These are phyloP conservation scores for Ricordea florida DNA, from an alignment of 92 coral and sea anemone genomes.

Conservation along the genomic window DNA sequence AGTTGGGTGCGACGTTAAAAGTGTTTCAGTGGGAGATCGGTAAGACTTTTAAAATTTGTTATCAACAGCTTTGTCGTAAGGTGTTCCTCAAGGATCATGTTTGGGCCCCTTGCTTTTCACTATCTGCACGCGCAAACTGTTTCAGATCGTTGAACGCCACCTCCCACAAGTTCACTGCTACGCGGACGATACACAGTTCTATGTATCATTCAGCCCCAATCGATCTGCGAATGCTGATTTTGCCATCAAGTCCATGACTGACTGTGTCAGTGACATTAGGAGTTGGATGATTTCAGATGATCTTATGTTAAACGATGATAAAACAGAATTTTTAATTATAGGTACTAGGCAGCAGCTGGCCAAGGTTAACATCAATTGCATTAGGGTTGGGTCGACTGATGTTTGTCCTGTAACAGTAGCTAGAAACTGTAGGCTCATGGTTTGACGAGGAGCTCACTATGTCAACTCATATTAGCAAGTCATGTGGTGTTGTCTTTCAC, in stretches of 20 bases:
- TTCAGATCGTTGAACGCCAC: constrained; percentile 26
- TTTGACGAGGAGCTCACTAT: background rate
- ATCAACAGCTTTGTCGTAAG: constrained; percentile 28
- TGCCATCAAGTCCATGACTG: constrained; percentile 30
- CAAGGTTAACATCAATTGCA: background rate
- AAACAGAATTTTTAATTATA: background rate
- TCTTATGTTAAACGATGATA: background rate
- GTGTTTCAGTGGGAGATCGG: no score
- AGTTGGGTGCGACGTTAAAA: no score
- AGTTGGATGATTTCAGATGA: constrained; percentile 35
- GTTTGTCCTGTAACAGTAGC: background rate
- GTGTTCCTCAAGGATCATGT: constrained; percentile 48
- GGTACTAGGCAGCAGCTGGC: background rate
- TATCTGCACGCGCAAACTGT: constrained; percentile 28
- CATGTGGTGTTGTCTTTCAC: background rate
- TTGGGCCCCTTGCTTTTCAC: constrained; percentile 37
- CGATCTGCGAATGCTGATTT: background rate
- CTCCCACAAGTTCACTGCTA: constrained; percentile 39
- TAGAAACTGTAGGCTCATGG: background rate
- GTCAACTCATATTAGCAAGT: background rate
- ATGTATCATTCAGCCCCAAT: constrained; percentile 22
- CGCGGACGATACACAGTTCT: constrained; percentile 26
- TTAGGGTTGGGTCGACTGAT: background rate
- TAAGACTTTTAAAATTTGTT: no score
- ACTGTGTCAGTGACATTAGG: constrained; percentile 29